Evolutionary conservation across 2,888 invertebrate species (phyloP).

Genomic region (Plusia festucae): DNA sequence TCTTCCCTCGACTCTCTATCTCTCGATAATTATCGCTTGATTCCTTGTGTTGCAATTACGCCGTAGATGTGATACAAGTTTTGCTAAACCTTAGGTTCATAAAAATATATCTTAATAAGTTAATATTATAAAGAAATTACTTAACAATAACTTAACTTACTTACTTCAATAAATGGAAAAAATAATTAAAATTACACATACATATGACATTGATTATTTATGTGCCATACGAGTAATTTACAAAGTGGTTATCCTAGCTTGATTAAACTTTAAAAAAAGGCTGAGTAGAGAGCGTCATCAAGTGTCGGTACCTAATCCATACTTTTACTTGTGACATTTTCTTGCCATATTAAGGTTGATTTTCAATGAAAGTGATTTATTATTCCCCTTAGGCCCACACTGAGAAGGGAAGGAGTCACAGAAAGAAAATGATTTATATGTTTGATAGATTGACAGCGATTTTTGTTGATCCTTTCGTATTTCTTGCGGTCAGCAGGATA

Average conservation of each 20-base stretch:
- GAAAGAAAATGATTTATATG: constrained; percentile 2
- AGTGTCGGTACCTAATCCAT: background rate
- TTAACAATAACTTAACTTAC: background rate
- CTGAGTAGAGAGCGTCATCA: no score
- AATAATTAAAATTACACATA: no score
- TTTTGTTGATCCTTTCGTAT: background rate
- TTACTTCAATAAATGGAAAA: no score
- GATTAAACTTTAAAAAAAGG: background rate
- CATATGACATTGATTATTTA: background rate
- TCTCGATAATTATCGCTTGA: constrained; percentile 15
- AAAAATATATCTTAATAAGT: no score
- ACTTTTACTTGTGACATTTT: background rate
- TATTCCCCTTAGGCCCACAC: background rate
- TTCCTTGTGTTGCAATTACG: background rate
- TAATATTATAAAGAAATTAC: background rate
- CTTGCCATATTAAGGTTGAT: constrained; percentile 2
- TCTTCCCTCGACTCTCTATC: background rate
- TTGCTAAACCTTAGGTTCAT: no score
- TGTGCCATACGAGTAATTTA: background rate
- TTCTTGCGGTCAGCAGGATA: constrained; percentile 1
- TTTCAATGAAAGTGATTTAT: constrained; percentile 4
- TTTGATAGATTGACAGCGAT: constrained; percentile 2
- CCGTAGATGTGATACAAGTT: no score
- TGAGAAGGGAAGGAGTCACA: background rate
- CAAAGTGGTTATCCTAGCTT: background rate